Percentiles rank a stretch among this genome's conserved stretches.
These are phyloP conservation scores for Corythornis leucogaster DNA, from an alignment of 2,797 vertebrate species.

Conservation along the genomic window DNA sequence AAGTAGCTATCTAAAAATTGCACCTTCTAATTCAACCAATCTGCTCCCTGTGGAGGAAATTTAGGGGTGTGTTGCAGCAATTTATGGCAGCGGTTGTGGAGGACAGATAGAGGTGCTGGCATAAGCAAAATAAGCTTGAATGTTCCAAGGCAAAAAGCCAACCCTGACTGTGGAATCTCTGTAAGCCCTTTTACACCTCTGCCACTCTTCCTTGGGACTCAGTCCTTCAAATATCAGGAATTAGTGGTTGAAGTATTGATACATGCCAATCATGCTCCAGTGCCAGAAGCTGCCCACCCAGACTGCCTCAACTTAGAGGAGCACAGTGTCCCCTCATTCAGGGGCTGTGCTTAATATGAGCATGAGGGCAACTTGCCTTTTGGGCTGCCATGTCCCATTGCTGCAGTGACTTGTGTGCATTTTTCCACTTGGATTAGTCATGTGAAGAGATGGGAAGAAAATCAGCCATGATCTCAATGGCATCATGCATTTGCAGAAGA, in stretches of 20 bases:
- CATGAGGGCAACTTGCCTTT: accelerated
- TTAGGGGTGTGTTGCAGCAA: background rate
- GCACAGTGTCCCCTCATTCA: background rate
- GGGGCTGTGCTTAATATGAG: background rate
- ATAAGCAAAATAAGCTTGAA: background rate
- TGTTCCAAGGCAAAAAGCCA: background rate
- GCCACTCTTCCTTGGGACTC: background rate
- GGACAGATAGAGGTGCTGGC: background rate
- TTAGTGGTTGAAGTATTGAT: background rate
- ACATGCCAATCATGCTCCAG: background rate
- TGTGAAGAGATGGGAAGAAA: background rate
- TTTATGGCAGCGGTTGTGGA: background rate
- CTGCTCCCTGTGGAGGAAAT: constrained; percentile 15
- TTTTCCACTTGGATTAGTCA: background rate
- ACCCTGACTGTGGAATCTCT: background rate
- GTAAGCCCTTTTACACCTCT: background rate
- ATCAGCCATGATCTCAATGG: background rate
- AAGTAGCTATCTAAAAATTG: background rate
- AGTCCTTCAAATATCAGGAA: background rate
- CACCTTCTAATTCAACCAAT: constrained; percentile 32
- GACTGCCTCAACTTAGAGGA: background rate
- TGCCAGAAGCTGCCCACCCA: background rate
- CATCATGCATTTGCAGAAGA: background rate
- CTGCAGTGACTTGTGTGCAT: background rate
- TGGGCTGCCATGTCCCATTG: background rate